Evolutionary conservation across 2,888 invertebrate species (phyloP).

Genomic region (Carpatolechia fugitivella): DNA sequence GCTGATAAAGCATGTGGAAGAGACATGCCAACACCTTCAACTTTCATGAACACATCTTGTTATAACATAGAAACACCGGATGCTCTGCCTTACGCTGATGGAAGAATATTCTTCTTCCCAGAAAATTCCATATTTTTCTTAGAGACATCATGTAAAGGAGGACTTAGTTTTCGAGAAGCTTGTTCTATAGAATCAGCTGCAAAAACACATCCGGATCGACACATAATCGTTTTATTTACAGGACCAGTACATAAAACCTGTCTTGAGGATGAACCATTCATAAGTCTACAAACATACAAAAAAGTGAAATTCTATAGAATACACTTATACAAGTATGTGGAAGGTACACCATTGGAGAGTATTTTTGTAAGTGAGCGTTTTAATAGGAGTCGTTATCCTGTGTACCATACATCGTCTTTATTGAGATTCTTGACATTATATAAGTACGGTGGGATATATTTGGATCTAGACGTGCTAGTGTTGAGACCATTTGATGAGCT

Average conservation of each 20-base stretch:
- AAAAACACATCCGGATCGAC: conserved; percentile 73
- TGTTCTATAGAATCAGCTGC: conserved; percentile 84
- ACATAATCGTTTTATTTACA: conserved; percentile 75
- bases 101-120: background rate
- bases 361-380: background rate
- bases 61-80: background rate
- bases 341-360: background rate
- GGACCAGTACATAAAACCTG: conserved; percentile 45
- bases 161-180: conserved; percentile 75
- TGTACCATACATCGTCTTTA: background rate
- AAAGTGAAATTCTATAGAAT: background rate
- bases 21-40: background rate
- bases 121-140: conserved; percentile 76
- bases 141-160: conserved; percentile 79
- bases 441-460: background rate
- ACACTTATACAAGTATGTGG: background rate
- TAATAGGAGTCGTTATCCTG: background rate
- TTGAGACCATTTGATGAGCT: background rate
- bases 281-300: background rate
- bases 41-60: background rate
- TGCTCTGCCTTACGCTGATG: background rate
- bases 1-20: background rate
- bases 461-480: background rate
- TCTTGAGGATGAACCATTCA: background rate
- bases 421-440: background rate